Conservation (phyloP, 2,797 vertebrate species). For the Schizopygopsis pylzovi region DNA sequence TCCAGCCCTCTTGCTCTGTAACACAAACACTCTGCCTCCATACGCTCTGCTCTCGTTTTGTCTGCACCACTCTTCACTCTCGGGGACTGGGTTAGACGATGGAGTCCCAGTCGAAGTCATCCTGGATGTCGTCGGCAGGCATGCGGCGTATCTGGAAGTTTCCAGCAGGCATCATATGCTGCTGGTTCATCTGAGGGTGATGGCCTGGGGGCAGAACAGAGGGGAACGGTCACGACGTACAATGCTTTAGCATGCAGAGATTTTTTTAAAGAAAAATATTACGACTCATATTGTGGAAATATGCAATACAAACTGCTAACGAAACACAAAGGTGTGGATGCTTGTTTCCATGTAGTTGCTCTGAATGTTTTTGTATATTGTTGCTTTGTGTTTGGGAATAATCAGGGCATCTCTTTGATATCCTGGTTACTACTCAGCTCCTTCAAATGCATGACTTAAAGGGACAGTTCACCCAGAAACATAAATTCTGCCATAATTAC, state of each 20-base stretch:
- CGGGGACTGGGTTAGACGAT: slow-evolving; percentile 83
- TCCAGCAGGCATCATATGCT: slow-evolving; percentile 90
- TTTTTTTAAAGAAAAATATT: background rate
- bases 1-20: slow-evolving; percentile 57
- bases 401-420: background rate
- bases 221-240: background rate
- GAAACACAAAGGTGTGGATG: background rate
- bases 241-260: background rate
- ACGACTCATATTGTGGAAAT: background rate
- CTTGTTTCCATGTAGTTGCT: background rate
- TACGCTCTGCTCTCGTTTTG: slow-evolving; percentile 61
- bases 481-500: background rate
- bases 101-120: slow-evolving; percentile 95
- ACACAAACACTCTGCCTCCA: slow-evolving; percentile 67
- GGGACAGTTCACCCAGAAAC: too few relatives aligned
- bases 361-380: background rate
- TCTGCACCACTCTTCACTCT: slow-evolving; percentile 58
- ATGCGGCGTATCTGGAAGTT: slow-evolving; percentile 92
- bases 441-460: too few relatives aligned
- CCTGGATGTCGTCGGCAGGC: slow-evolving; percentile 91
- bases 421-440: background rate
- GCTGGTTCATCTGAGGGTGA: slow-evolving; percentile 90
- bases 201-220: slow-evolving; percentile 76
- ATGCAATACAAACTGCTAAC: background rate
- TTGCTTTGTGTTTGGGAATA: background rate